Percentiles rank a stretch among this genome's conserved stretches.
Conservation (phyloP, 2,888 invertebrate genomes). For the Protodeltote pygarga region DNA sequence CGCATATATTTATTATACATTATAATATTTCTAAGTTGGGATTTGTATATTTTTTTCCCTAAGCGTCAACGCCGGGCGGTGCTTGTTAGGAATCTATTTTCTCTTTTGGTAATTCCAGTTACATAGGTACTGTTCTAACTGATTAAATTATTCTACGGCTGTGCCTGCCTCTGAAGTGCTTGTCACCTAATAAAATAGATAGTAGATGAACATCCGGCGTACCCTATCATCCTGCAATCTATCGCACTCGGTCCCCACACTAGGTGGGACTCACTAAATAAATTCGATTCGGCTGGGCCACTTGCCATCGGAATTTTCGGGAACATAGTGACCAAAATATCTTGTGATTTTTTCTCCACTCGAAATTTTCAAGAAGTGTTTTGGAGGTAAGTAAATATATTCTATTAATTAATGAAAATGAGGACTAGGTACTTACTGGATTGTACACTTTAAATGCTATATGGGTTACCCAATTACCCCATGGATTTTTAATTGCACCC, state of each 20-base stretch:
- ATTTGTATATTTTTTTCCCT: no score
- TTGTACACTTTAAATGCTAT: no score
- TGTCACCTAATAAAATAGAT: conserved; percentile 55
- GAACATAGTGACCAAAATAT: background rate
- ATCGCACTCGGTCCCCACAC: conserved; percentile 28
- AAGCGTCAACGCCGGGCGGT: no score
- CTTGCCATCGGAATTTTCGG: conserved; percentile 1
- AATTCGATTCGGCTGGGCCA: conserved; percentile 10
- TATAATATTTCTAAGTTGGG: no score
- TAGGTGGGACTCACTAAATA: conserved; percentile 15
- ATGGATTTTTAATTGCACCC: no score
- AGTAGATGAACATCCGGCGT: conserved; percentile 49
- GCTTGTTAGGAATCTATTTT: no score
- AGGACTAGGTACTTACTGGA: background rate
- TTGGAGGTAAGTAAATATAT: conserved; percentile 34
- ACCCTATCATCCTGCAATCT: conserved; percentile 58
- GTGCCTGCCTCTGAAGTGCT: conserved; percentile 31
- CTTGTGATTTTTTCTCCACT: background rate
- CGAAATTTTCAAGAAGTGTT: background rate
- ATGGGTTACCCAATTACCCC: no score
- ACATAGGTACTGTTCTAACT: no score
- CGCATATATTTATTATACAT: no score
- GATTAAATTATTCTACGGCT: conserved; percentile 26
- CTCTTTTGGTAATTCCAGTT: no score
- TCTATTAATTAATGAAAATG: background rate